Evolutionary conservation across 2,797 vertebrate genomes (phyloP), one percentile per base, ranked within the genome.

Genomic region (Channa striata): DNA sequence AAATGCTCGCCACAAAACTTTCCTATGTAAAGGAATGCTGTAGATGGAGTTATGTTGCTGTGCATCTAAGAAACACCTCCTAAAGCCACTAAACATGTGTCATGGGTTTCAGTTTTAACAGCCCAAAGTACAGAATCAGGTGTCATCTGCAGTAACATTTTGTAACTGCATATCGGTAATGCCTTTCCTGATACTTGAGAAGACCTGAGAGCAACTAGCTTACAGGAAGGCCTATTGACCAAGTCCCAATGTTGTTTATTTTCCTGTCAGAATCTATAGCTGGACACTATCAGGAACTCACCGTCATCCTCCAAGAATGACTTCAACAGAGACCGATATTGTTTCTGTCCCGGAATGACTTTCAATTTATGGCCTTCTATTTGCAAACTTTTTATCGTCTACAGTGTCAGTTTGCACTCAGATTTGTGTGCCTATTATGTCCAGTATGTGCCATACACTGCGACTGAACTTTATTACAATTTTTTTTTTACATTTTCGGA

Each of bases 161-260:
- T 66, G 46, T 82, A 72, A 74, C 69, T 78, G 73, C 65, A 52
- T 82, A 82, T 94, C 91, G 90, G 90, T 93, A 91, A 83, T 77
- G 74, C 68, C 74, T 74, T 72, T 70, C 56, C 77, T 86, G 91
- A 91, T 80, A 93, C 87, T 77, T 64, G 92, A 94, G 92, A 93
- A 81, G 87, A 77, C 70, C 81, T 80, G 72, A 47, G 8, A 83
- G 81, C 88, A 86, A 84, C 77, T 84, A 84, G 83, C 90, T 94
- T 93, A 93, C 94, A 94, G 94, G 93, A 95, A 95, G 85, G 82
- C 70, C 86, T 93, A 93, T 93, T 94, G 94, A 94, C 92, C 88
- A 81, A 14, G 69, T 78, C 68, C 72, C 77, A 39, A 9, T 69
- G 51, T 48, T 83, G 80, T 84, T 86, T 82, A 39, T 75, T 77